Base-by-base conservation (phyloP, 2,113 vertebrate species). In the Hippocampus mohnikei region DNA sequence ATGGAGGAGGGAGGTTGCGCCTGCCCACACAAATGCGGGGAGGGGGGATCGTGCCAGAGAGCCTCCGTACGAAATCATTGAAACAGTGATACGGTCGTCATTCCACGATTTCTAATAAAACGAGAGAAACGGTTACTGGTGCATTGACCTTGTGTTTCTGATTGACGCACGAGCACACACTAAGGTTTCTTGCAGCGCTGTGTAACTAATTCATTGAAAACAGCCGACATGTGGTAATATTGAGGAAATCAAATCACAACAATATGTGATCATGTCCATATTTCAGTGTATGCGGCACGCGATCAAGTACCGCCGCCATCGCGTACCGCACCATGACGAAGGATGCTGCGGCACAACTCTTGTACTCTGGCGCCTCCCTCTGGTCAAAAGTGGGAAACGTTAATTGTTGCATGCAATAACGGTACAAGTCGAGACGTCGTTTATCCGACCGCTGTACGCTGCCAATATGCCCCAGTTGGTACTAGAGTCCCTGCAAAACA, bases 1-100 rank as follows among this genome's bases (percentile, higher is more conserved):
- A 82, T 72, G 84, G 41, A 86, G 84, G 84, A 81, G 88, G 88
- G 87, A 84, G 82, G 84, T 41, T 76, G 86, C 58, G 58, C 58
- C 58, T 33, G 58, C 58, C 58, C 58, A 60, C 58, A 20, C 15
- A 33, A 33, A 29, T 29, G 27, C 20, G 27, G 27, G 27, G 58
- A 60, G 25, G 58, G 58, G 58, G 58, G 3, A 10, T 33, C 27
- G 58, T 18, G 58, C 58, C 4, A 33, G 58, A 60, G 7, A 29
- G 16, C 58, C 58, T 60, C 58, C 25, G 25, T 18, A 20, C 15
- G 27, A 60, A 33, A 33, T 60, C 15, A 18, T 16, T 33, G 15
- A 8, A 33, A 29, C 58, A 60, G 23, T 7, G 27, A 60, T 60
- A 33, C 5, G 16, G 27, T 27, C 27, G 2, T 33, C 33, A 27